Evolutionary conservation across 2,888 invertebrate species (phyloP).

Genomic region (Cryptocephalus primarius): DNA sequence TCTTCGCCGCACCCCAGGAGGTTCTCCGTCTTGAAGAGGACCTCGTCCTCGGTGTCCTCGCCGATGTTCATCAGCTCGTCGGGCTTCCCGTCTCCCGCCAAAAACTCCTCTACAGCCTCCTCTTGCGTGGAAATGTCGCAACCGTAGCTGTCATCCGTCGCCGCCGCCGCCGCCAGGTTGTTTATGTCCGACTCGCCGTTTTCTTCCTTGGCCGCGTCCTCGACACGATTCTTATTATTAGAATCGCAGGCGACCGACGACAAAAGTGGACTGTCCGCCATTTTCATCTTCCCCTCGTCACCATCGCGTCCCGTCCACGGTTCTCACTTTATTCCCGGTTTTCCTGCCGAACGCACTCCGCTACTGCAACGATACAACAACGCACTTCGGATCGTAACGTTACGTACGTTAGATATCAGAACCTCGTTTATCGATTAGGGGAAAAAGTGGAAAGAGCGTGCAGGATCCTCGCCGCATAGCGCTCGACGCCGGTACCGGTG

Average conservation of each 20-base stretch:
- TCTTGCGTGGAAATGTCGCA: constrained; percentile 24
- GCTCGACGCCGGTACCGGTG: too few species aligned
- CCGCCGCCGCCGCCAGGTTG: too few species aligned
- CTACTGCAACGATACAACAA: too few species aligned
- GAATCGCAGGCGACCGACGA: constrained; percentile 19
- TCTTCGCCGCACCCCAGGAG: constrained; percentile 14
- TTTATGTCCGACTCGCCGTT: constrained; percentile 3
- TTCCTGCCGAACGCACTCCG: too few species aligned
- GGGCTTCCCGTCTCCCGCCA: constrained; percentile 24
- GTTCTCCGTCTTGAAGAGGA: not conserved
- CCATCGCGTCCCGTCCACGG: not conserved
- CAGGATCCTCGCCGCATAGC: too few species aligned
- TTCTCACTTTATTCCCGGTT: too few species aligned
- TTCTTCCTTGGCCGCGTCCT: constrained; percentile 9
- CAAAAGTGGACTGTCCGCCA: constrained; percentile 22
- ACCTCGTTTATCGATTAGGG: too few species aligned
- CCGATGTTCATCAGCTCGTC: too few species aligned
- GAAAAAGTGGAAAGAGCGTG: too few species aligned
- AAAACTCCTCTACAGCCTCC: constrained; percentile 29
- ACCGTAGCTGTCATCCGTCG: constrained; percentile 5
- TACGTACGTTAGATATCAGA: too few species aligned
- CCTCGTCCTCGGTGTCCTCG: not conserved
- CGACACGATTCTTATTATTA: constrained; percentile 23
- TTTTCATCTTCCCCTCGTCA: constrained; percentile 18
- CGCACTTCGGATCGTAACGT: too few species aligned